Conservation (phyloP, 2,113 vertebrate species). For the Myodes glareolus region DNA sequence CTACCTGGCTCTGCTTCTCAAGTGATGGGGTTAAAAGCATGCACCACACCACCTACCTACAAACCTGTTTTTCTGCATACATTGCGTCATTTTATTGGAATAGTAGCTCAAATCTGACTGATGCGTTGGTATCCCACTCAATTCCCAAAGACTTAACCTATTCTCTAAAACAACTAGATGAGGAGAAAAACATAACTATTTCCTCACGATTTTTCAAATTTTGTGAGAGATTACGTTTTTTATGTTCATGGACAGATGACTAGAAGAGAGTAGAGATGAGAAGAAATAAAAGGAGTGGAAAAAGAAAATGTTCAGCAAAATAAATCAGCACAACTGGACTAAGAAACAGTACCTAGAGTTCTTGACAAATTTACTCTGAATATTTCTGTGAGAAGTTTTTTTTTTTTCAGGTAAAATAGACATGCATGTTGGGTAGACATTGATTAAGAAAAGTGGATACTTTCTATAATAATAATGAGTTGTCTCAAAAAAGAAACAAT, state of each 20-base stretch:
- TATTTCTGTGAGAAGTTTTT: not conserved
- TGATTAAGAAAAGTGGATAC: not conserved
- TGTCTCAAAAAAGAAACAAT: not conserved
- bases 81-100: not conserved
- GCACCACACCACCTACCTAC: too few relatives aligned
- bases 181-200: not conserved
- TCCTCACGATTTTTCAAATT: not conserved
- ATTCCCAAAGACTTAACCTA: not conserved
- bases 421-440: not conserved
- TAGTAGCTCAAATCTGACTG: not conserved
- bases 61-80: not conserved
- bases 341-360: not conserved
- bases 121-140: not conserved
- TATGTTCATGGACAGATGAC: not conserved
- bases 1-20: too few relatives aligned
- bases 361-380: not conserved
- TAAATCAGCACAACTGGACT: not conserved
- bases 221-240: not conserved
- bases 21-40: too few relatives aligned
- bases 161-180: not conserved
- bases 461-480: not conserved
- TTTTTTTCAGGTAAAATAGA: not conserved
- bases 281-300: not conserved
- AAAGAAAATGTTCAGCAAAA: too few relatives aligned
- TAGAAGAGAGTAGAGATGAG: not conserved